Percentiles rank a stretch among this genome's conserved stretches.
phyloP scores from a whole-genome alignment of 2,797 vertebrate genomes.

The Aplochiton taeniatus region DNA sequence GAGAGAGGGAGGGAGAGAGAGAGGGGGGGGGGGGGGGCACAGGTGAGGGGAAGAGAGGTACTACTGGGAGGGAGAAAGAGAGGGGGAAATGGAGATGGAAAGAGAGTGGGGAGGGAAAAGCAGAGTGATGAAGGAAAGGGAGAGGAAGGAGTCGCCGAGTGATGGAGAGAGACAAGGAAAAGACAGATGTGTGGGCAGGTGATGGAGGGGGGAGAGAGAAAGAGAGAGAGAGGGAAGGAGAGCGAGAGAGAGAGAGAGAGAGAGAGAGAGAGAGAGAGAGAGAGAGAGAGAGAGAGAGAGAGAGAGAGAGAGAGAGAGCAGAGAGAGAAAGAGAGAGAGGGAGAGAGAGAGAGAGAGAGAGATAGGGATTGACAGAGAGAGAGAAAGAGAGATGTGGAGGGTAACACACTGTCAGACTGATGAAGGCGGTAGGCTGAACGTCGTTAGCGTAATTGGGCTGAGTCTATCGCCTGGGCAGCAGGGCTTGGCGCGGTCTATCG shows the following conservation, averaged over 20 bases:
- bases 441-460: slow-evolving; percentile 63
- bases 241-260: slow-evolving; percentile 10
- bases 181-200: no score
- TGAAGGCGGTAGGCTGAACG: slow-evolving; percentile 37
- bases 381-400: slow-evolving; percentile 1
- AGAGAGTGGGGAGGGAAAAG: not conserved
- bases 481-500: slow-evolving; percentile 47
- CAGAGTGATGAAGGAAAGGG: not conserved
- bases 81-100: not conserved
- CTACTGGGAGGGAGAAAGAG: no score
- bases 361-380: not conserved
- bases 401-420: slow-evolving; percentile 1
- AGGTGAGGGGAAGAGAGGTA: not conserved
- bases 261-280: slow-evolving; percentile 2
- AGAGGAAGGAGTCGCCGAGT: not conserved
- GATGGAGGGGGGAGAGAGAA: not conserved
- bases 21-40: not conserved
- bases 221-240: no score
- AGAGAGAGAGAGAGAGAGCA: slow-evolving; percentile 16
- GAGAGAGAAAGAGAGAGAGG: slow-evolving; percentile 1
- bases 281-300: not conserved
- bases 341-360: slow-evolving; percentile 16
- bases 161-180: not conserved
- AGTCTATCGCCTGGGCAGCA: slow-evolving; percentile 68
- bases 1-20: not conserved